Evolutionary conservation across 1,140 invertebrate species (phyloP), one percentile per base, ranked within the genome.

Genomic region (Aphaenogaster floridana): DNA sequence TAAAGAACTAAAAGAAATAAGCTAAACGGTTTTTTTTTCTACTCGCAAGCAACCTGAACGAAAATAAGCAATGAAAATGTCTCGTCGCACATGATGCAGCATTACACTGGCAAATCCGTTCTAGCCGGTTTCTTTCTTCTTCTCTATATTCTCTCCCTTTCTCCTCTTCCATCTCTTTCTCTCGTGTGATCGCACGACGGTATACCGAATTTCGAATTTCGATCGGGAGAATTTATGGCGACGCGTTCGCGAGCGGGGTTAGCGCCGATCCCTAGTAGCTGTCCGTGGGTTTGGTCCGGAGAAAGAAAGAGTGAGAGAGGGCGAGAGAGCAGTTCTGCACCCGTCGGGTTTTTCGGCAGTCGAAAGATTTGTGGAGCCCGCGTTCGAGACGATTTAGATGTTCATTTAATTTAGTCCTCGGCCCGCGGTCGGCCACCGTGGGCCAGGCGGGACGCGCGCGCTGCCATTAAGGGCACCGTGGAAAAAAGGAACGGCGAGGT

Each of bases 381-480:
- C 61, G 81, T 87, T 87, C 89, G 88, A 84, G 69, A 90, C 89
- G 89, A 90, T 90, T 90, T 90, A 90, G 89, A 90, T 90, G 89
- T 90, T 90, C 89, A 90, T 90, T 90, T 90, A 90, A 90, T 90
- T 90, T 90, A 90, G 89, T 90, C 89, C 84, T 89, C 89, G 87
- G 61, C 52, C 89, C 88, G 85, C 88, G 77, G 45, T 45, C 77
- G 78, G 72, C 72, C 54, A 80, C 78, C 78, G 86, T 76, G 68
- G 69, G 48, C 77, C 85, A 76, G 80, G 68, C 80, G 69, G 69
- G 69, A 50, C 69, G 80, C 54, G 64, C 89, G 78, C 76, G 88
- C 88, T 79, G 69, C 89, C 89, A 90, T 90, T 90, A 90, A 90
- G 83, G 48, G 86, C 80, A 79, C 72, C 85, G 52, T 42, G 52